Base-by-base conservation (phyloP, 1,140 invertebrate species). In the Platorchestia sp. region DNA sequence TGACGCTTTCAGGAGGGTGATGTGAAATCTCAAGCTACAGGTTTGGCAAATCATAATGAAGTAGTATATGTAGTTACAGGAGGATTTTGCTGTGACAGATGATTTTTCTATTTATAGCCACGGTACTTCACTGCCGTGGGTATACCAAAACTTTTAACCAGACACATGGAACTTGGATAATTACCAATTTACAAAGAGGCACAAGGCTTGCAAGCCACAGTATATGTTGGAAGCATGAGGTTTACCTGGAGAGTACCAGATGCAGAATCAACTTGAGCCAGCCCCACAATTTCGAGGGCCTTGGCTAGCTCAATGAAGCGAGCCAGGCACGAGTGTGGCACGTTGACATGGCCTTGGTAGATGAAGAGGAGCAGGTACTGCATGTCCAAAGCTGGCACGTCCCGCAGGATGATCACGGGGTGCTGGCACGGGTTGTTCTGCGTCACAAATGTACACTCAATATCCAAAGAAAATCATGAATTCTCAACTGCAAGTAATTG, bases 371-470 rank as follows among this genome's bases (percentile, higher is more conserved):
- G 97, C 95, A 99, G 98, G 42, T 98, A 98, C 96, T 98, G 98
- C 96, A 99, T 97, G 97, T 99, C 98, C 96, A 98, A 98, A 96
- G 98, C 98, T 97, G 98, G 98, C 86, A 99, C 98, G 97, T 99
- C 98, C 97, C 98, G 98, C 97, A 99, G 98, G 97, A 99, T 98
- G 95, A 99, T 98, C 86, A 99, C 98, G 95, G 98, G 98, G 97
- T 99, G 98, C 96, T 98, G 98, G 97, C 98, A 98, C 47, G 98
- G 98, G 97, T 98, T 98, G 97, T 98, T 98, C 97, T 98, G 96
- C 86, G 47, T n/a, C n/a, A n/a, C n/a, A n/a, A n/a, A n/a, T n/a
- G n/a, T n/a, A n/a, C n/a, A n/a, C n/a, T n/a, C n/a, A n/a, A n/a
- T n/a, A n/a, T 3, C 1, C 27, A 75, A 36, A 75, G 59, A 75